Base-by-base conservation (phyloP, 2,888 invertebrate genomes). In the Acanthococcus lagerstroemiae region DNA sequence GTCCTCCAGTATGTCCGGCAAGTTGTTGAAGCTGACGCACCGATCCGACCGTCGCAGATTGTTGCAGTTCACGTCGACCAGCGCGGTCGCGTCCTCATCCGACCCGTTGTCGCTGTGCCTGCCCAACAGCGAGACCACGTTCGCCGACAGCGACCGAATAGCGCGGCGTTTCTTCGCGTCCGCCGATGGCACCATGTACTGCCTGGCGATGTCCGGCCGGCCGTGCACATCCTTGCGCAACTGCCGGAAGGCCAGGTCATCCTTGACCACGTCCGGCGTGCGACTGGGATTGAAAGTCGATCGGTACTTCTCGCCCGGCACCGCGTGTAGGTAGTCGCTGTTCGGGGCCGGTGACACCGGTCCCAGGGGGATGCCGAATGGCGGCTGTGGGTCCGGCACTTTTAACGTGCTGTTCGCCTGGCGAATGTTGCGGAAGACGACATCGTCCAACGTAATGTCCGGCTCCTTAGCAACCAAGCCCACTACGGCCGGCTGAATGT, bases 361-460 rank as follows among this genome's bases (percentile, higher is more conserved):
- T 2, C 90, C 89, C 44, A 92, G 75, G 0, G 93, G 93, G 73
- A 94, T 93, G 21, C 93, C 93, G 75, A 94, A 94, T 1, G 88
- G 91, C 44, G 90, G 91, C 74, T 93, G 93, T 17, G 87, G 88
- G 61, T 92, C 91, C 3, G 83, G 74, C 5, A 86, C 82, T 75
- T 84, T 86, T 9, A 77, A 72, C 3, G 74, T 81, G 73, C 84
- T 85, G 72, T 90, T 91, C 9, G 86, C 85, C 74, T 87, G 84
- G 73, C 86, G 86, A 68, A 90, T 83, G 73, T 84, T 90, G 71
- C 92, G 82, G 74, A 85, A 90, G 30, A 88, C 85, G 9, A 92
- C 87, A 76, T 93, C 93, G 74, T 93, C 93, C 66, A 84, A 80
- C 9, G 88, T 84, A 17, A 89, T 80, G 76, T 93, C 89, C 1